A percentile compares a stretch with the other conserved stretches of the same genome.
phyloP scores from a whole-genome alignment of 2,113 vertebrate species.

The Anoura caudifer region DNA sequence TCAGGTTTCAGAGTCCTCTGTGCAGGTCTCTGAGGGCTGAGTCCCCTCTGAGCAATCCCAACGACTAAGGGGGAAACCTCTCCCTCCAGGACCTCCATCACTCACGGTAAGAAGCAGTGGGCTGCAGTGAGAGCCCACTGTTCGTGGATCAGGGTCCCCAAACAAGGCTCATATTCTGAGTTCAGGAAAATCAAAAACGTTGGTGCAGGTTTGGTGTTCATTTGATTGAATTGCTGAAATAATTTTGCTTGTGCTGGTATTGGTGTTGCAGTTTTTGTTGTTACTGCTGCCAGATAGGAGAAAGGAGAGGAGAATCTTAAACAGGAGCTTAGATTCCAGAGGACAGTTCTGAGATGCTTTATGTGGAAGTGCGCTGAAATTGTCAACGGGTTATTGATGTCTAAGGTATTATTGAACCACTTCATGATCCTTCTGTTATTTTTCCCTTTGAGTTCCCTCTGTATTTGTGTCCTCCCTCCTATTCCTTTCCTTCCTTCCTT shows the following conservation, averaged over 20 bases:
- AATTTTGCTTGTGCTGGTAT: background rate
- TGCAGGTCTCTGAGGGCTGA: background rate
- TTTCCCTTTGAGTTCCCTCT: background rate
- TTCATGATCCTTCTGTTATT: background rate
- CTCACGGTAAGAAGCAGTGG: slow-evolving; percentile 38
- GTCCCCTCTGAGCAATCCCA: background rate
- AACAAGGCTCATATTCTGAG: background rate
- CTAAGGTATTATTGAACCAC: background rate
- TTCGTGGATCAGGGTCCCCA: slow-evolving; percentile 35
- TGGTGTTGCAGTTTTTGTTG: background rate
- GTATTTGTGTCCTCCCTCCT: background rate
- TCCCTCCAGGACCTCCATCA: background rate
- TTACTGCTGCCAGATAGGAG: background rate
- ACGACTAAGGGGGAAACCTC: background rate
- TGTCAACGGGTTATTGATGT: background rate
- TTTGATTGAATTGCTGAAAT: background rate
- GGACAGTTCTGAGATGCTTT: background rate
- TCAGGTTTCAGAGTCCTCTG: background rate
- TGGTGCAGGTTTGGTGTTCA: background rate
- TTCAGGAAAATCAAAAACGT: slow-evolving; percentile 13
- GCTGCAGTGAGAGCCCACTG: slow-evolving; percentile 43
- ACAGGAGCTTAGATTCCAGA: background rate
- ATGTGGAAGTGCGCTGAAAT: background rate
- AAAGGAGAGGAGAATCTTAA: background rate
- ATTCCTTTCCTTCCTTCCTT: background rate